A percentile compares a stretch with the other conserved stretches of the same genome.
These are phyloP conservation scores for Cerastis leucographa DNA, from an alignment of 2,888 invertebrate genomes.

Conservation along the genomic window DNA sequence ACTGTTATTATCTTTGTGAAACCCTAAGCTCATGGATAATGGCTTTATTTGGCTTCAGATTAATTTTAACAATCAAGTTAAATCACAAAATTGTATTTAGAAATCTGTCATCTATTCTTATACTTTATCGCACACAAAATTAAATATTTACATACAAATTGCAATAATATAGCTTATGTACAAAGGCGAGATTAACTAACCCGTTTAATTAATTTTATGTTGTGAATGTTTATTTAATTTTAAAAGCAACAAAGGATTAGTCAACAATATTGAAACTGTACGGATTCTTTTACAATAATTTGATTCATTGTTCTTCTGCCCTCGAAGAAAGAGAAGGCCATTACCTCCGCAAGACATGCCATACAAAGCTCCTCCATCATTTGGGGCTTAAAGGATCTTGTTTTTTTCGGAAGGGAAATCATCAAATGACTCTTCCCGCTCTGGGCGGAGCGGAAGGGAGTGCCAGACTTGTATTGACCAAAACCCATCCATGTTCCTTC, in stretches of 20 bases:
- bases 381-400: background rate
- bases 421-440: too few species aligned
- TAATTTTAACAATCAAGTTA: background rate
- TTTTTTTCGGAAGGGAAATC: too few species aligned
- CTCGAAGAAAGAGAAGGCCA: background rate
- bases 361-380: background rate
- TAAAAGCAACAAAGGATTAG: background rate
- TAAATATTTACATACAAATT: too few species aligned
- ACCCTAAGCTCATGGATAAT: background rate
- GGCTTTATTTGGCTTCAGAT: conserved; percentile 2
- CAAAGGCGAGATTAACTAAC: background rate
- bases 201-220: background rate
- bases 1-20: background rate
- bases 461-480: too few species aligned
- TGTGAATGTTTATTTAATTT: background rate
- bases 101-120: background rate
- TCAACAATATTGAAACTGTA: background rate
- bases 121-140: too few species aligned
- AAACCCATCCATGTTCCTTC: too few species aligned
- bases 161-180: too few species aligned
- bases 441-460: too few species aligned
- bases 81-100: background rate
- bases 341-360: background rate
- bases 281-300: background rate
- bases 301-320: background rate